A percentile compares a stretch with the other conserved stretches of the same genome.
phyloP scores from a whole-genome alignment of 2,797 vertebrate genomes.

The Chrysolophus pictus region DNA sequence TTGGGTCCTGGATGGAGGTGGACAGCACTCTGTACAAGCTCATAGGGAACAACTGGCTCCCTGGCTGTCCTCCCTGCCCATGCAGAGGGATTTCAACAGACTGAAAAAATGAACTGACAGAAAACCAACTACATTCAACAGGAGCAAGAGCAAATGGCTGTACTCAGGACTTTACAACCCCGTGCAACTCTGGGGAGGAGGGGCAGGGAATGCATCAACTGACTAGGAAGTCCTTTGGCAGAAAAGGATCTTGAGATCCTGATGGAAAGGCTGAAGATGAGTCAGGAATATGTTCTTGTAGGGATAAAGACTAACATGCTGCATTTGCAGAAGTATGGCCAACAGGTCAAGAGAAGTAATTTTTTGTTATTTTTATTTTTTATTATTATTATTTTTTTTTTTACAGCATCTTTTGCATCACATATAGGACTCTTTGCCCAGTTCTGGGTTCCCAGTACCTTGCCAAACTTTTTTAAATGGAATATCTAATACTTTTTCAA shows the following conservation, averaged over 20 bases:
- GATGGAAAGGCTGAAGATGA: neutral
- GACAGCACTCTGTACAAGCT: neutral
- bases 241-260: neutral
- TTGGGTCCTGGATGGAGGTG: neutral
- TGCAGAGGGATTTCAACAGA: neutral
- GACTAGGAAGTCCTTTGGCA: neutral
- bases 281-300: neutral
- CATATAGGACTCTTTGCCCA: neutral
- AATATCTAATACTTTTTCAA: neutral
- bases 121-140: neutral
- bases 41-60: neutral
- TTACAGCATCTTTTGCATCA: neutral
- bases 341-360: neutral
- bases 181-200: too few species aligned
- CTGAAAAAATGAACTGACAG: neutral
- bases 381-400: neutral
- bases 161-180: neutral
- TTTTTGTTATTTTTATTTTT: too few species aligned
- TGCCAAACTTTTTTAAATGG: neutral
- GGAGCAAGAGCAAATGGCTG: neutral
- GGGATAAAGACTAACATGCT: accelerated
- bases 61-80: neutral
- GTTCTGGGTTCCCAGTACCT: neutral
- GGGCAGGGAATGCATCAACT: neutral
- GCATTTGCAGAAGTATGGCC: neutral